Evolutionary conservation across 1,140 invertebrate genomes (phyloP), one percentile per base, ranked within the genome.

Genomic region (Calephelis nemesis): DNA sequence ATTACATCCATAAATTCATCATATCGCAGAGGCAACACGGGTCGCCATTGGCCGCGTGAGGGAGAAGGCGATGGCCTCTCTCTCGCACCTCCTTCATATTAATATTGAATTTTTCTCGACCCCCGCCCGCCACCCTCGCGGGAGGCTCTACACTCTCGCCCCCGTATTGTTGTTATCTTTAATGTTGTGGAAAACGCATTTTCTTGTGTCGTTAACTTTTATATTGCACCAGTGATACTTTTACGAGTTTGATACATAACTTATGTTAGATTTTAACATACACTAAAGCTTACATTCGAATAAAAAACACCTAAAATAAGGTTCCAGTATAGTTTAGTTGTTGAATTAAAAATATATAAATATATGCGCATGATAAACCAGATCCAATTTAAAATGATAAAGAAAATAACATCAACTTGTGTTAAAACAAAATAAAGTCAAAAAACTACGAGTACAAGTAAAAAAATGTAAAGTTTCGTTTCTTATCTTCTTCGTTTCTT

Each of bases 1-100:
- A 93, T 93, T 93, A 93, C 92, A 93, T 93, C 92, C 92, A 93
- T 93, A 93, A 93, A 93, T 93, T 93, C 92, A 93, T 93, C 92
- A 93, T 92, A 93, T 92, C 91, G 87, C 84, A 82, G 81, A 83
- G 77, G 77, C 81, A 79, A 78, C 81, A 77, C 79, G 79, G 82
- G 83, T 88, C 87, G 87, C 92, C 90, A 93, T 93, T 93, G 92
- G 92, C 85, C 86, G 88, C 82, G 83, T 54, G 78, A 89, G 85
- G 78, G 84, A 83, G 87, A 90, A 80, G 78, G 78, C 84, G 75
- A 72, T 30, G 75, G 79, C 73, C 70, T 90, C 90, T 91, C 89
- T 69, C 88, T 92, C 87, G 83, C 91, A 91, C 92, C 92, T 92
- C 92, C 92, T 93, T 92, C 91, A 93, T 93, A 93, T 93, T 93